Percentiles rank a stretch among this genome's conserved stretches.
phyloP scores from a whole-genome alignment of 2,797 vertebrate species.

The Capromys pilorides region DNA sequence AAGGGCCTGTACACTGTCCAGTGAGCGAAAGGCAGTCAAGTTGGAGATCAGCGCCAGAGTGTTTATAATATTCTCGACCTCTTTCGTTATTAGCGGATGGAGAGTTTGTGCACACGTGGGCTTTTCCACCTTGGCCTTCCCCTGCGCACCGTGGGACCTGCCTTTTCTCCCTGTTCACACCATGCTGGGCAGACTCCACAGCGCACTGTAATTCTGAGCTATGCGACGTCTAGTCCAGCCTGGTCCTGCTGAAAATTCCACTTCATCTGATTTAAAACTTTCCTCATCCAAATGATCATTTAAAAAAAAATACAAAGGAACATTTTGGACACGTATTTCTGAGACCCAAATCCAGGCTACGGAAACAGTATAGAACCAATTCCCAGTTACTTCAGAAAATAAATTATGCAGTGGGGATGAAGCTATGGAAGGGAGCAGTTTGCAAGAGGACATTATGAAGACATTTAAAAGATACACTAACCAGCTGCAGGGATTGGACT shows the following conservation, averaged over 20 bases:
- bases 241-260: not conserved
- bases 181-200: not conserved
- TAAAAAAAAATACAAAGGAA: not conserved
- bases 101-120: not conserved
- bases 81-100: not conserved
- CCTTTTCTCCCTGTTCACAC: not conserved
- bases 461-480: not conserved
- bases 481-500: not conserved
- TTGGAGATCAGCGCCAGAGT: not conserved
- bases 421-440: not conserved
- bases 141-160: not conserved
- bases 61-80: too few species aligned
- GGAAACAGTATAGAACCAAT: not conserved
- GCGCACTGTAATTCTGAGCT: not conserved
- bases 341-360: not conserved
- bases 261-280: not conserved
- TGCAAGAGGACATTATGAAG: not conserved
- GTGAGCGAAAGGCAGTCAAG: not conserved
- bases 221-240: not conserved
- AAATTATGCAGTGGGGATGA: not conserved
- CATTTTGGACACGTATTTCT: not conserved
- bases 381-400: not conserved
- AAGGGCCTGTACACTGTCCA: not conserved
- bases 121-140: not conserved
- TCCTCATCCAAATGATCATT: not conserved